Percentiles rank a stretch among this genome's conserved stretches.
Evolutionary conservation across 2,797 vertebrate genomes (phyloP).

Genomic region (Microcaecilia unicolor): DNA sequence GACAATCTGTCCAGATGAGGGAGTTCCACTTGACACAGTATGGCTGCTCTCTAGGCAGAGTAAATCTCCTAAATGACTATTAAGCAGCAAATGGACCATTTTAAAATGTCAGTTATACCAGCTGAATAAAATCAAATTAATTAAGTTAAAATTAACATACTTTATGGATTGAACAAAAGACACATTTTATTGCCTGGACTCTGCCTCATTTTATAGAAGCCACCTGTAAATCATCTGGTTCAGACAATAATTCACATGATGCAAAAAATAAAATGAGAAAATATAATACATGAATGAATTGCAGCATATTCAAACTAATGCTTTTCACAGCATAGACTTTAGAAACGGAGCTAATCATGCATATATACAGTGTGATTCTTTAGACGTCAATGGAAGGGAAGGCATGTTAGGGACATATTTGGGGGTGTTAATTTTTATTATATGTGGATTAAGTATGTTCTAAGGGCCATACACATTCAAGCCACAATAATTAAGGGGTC

Average conservation of each 20-base stretch:
- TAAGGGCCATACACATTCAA: no score
- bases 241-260: no score
- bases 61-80: slow-evolving; percentile 44
- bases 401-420: no score
- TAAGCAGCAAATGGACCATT: slow-evolving; percentile 54
- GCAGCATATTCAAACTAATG: slow-evolving; percentile 15
- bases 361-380: no score
- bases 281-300: slow-evolving; percentile 11
- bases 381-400: no score
- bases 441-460: no score
- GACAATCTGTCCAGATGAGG: slow-evolving; percentile 23
- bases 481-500: no score
- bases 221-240: slow-evolving; percentile 5
- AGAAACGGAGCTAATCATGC: no score
- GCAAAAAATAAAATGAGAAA: slow-evolving; percentile 15
- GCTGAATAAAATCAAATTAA: slow-evolving; percentile 44
- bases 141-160: slow-evolving; percentile 46
- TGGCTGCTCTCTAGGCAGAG: slow-evolving; percentile 20
- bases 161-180: slow-evolving; percentile 35
- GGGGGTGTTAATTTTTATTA: no score
- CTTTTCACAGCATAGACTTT: no score
- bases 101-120: slow-evolving; percentile 37
- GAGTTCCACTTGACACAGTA: slow-evolving; percentile 25
- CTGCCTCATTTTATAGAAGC: slow-evolving; percentile 13
- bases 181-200: slow-evolving; percentile 32